phyloP scores from a whole-genome alignment of 2,797 vertebrate species.

The Microctenopoma lineatum region DNA sequence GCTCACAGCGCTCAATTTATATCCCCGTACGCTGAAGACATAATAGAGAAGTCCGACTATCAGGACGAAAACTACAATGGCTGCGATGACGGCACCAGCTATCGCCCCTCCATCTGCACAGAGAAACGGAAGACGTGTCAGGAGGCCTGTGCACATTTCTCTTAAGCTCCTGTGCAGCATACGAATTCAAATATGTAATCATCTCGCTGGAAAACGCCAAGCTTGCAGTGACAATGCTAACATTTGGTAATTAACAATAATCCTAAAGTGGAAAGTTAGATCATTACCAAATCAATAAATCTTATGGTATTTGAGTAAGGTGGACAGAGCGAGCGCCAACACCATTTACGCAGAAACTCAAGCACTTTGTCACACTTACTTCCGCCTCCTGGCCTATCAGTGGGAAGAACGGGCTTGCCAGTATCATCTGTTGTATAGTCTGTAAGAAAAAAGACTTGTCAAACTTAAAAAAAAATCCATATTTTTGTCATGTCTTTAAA shows the following conservation, averaged over 20 bases:
- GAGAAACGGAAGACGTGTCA: not conserved
- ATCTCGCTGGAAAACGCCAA: not conserved
- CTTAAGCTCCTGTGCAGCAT: not conserved
- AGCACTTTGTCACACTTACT: constrained; percentile 46
- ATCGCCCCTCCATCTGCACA: constrained; percentile 56
- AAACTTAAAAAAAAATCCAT: too few species aligned
- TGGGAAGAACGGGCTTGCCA: constrained; percentile 69
- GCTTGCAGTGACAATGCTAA: too few species aligned
- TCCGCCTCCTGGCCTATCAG: constrained; percentile 39
- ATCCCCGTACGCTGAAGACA: constrained; percentile 65
- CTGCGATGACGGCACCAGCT: constrained; percentile 65
- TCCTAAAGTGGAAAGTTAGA: not conserved
- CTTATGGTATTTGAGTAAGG: too few species aligned
- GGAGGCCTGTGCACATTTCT: not conserved
- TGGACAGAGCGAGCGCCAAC: too few species aligned
- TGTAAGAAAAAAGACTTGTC: constrained; percentile 43
- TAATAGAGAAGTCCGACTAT: constrained; percentile 74
- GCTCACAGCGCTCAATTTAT: constrained; percentile 65
- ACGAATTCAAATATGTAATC: not conserved
- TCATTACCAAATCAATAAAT: not conserved
- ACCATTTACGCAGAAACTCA: not conserved
- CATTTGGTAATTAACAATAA: too few species aligned
- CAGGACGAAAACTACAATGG: constrained; percentile 47
- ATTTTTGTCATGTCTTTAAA: too few species aligned
- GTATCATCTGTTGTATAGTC: constrained; percentile 69